phyloP scores from a whole-genome alignment of 2,888 invertebrate species.

The Magallana nippona region DNA sequence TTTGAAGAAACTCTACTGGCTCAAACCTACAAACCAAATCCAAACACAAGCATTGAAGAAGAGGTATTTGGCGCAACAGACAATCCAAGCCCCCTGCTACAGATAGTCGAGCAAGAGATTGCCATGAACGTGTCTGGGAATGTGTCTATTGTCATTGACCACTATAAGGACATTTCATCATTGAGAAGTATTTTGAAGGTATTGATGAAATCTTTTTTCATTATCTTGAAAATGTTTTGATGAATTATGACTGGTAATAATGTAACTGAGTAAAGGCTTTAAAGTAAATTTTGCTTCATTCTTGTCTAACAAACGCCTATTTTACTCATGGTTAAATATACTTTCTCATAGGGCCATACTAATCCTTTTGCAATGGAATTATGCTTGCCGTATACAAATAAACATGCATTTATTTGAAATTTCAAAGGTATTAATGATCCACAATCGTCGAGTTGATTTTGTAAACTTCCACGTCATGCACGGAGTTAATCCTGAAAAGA shows the following conservation, averaged over 20 bases:
- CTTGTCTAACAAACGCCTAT: no score
- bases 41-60: slow-evolving; percentile 46
- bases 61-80: slow-evolving; percentile 47
- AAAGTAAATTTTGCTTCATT: no score
- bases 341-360: no score
- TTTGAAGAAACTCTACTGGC: background rate
- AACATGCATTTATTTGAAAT: background rate
- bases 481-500: slow-evolving; percentile 56
- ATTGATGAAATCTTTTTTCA: background rate
- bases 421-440: slow-evolving; percentile 64
- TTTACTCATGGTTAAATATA: no score
- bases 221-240: no score
- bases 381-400: no score
- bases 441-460: slow-evolving; percentile 58
- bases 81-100: slow-evolving; percentile 52
- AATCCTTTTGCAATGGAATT: no score
- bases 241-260: no score
- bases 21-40: slow-evolving; percentile 47
- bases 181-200: slow-evolving; percentile 33
- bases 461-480: slow-evolving; percentile 57
- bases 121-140: slow-evolving; percentile 49
- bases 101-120: slow-evolving; percentile 51
- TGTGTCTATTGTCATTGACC: slow-evolving; percentile 50
- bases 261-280: no score
- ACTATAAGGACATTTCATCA: slow-evolving; percentile 47